Conservation (phyloP, 2,797 vertebrate genomes). For the Peromyscus attwateri region DNA sequence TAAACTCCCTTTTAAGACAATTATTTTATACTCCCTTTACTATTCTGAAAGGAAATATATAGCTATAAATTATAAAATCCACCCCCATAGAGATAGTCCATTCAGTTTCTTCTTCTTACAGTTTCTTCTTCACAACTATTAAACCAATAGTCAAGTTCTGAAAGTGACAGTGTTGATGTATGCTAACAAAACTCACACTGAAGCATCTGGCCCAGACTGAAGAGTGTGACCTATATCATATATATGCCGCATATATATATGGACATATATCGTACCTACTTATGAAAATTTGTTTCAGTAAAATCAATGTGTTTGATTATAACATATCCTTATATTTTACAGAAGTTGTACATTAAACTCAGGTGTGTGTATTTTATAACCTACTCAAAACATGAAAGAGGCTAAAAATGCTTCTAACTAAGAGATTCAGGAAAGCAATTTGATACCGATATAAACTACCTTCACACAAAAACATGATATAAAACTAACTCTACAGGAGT, state of each 20-base stretch:
- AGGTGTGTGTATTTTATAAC: neutral
- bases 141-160: neutral
- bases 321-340: neutral
- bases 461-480: neutral
- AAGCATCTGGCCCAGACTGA: neutral
- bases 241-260: neutral
- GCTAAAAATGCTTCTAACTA: neutral
- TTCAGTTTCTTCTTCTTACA: neutral
- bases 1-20: neutral
- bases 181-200: neutral
- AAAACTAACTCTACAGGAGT: neutral
- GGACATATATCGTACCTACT: neutral
- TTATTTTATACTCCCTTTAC: neutral
- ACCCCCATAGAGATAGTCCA: neutral
- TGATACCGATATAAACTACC: neutral
- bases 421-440: conserved; percentile 12
- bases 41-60: conserved; percentile 31
- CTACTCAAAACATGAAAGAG: conserved; percentile 28
- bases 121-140: conserved; percentile 4
- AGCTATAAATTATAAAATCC: neutral
- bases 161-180: conserved; percentile 7
- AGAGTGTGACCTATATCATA: neutral
- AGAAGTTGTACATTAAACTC: neutral
- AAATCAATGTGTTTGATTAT: neutral
- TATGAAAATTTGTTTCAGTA: neutral